Base-by-base conservation (phyloP, 2,888 invertebrate species). In the Hemaris fuciformis region DNA sequence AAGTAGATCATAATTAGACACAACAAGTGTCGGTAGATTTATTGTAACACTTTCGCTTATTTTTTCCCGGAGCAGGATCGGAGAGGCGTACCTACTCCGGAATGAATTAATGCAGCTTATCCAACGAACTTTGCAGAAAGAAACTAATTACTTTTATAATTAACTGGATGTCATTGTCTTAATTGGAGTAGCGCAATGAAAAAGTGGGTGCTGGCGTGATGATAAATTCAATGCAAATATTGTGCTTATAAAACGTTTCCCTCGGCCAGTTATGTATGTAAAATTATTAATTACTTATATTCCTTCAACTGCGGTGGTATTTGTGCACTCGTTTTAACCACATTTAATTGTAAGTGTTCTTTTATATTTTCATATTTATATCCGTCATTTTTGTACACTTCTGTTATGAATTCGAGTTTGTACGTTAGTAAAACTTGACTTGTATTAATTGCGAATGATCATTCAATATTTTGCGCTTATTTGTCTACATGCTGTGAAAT, bases 81-180 rank as follows among this genome's bases (percentile, higher is more conserved):
- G 23, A 34, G 46, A 60, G 46, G 48, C 48, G 48, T 41, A 41
- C n/a, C n/a, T n/a, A n/a, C 18, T 25, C 38, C 23, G 41, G 8
- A 53, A 60, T 38, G 41, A 60, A 53, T 53, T 60, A 60, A 66
- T 57, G 43, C 18, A 25, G 27, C 46, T 56, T 58, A 61, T 59
- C 63, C 68, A 72, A 73, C 68, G 69, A 68, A 69, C 69, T 70
- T 73, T 66, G 69, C 71, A 72, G 70, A 80, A 82, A 76, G 70
- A 81, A 80, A 77, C 79, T 81, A 84, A 84, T 85, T 81, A 79
- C 75, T 79, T 81, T 83, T 84, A 75, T 78, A 84, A 86, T 85
- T 80, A 85, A 84, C 76, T 76, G 75, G 77, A 80, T 81, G 84
- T 79, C 82, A 74, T 73, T 79, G 76, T 64, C 71, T 77, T 87